Evolutionary conservation across 2,888 invertebrate genomes (phyloP).

Genomic region (Luperina nickerlii): DNA sequence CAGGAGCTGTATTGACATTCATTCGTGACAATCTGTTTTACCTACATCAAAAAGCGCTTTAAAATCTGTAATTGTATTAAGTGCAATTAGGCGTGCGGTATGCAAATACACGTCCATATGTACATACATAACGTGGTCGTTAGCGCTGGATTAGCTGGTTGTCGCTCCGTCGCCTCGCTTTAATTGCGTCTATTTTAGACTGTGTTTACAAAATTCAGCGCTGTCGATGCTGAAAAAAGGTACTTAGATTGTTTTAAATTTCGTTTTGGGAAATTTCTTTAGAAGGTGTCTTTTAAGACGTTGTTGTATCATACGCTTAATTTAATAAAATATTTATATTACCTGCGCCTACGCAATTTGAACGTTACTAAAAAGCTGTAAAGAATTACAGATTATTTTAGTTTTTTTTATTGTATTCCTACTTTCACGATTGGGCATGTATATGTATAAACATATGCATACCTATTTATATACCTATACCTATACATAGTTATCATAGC

Average conservation of each 20-base stretch:
- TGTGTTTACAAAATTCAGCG: slow-evolving; percentile 55
- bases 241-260: not conserved
- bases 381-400: not conserved
- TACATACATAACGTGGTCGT: slow-evolving; percentile 40
- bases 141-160: slow-evolving; percentile 56
- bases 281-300: not conserved
- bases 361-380: not conserved
- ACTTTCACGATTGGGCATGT: not conserved
- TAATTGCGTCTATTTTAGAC: slow-evolving; percentile 64
- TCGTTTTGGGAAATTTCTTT: not conserved
- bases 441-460: not conserved
- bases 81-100: slow-evolving; percentile 47
- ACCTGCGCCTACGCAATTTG: not conserved
- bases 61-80: slow-evolving; percentile 38
- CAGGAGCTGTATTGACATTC: not conserved
- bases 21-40: not conserved
- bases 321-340: not conserved
- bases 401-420: not conserved
- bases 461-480: too few species aligned
- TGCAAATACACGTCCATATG: slow-evolving; percentile 28
- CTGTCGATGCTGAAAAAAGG: slow-evolving; percentile 46
- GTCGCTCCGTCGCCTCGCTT: slow-evolving; percentile 54
- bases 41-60: slow-evolving; percentile 15
- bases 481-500: not conserved
- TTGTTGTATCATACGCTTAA: not conserved